These are phyloP conservation scores for Aratinga solstitialis DNA, from an alignment of 2,797 vertebrate genomes.

Conservation along the genomic window DNA sequence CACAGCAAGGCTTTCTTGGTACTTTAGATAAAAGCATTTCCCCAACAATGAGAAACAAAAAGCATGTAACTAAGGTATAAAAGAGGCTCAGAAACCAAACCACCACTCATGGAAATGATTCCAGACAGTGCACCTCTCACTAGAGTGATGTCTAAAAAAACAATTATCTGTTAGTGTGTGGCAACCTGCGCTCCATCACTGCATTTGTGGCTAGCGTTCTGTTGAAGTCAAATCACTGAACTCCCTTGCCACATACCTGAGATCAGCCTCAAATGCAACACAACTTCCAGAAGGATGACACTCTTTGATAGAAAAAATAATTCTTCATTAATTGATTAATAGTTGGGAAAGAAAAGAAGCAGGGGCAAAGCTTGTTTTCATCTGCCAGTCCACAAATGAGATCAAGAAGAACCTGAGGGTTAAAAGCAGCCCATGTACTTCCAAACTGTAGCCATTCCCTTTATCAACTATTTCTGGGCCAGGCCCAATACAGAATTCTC, in stretches of 20 bases:
- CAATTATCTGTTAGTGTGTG: not conserved
- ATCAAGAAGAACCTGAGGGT: not conserved
- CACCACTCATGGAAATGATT: not conserved
- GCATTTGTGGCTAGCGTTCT: rapidly evolving
- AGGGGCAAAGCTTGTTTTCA: not conserved
- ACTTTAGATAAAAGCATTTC: not conserved
- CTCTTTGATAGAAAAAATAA: not conserved
- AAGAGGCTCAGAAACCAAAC: not conserved
- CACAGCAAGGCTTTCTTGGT: not conserved
- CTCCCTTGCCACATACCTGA: not conserved
- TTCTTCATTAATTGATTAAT: not conserved
- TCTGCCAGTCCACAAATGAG: not conserved
- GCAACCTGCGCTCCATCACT: not conserved
- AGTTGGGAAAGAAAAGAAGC: not conserved
- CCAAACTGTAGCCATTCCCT: not conserved
- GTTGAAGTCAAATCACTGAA: not conserved
- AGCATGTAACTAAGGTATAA: rapidly evolving
- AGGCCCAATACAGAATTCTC: rapidly evolving
- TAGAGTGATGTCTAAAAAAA: not conserved
- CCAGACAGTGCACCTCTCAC: not conserved
- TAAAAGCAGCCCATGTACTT: not conserved
- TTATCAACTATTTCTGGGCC: not conserved
- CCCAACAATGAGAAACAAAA: not conserved
- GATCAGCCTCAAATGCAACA: not conserved
- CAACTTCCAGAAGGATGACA: not conserved